Evolutionary conservation across 2,797 vertebrate species (phyloP), one percentile per base, ranked within the genome.

Genomic region (Bovichtus diacanthus): DNA sequence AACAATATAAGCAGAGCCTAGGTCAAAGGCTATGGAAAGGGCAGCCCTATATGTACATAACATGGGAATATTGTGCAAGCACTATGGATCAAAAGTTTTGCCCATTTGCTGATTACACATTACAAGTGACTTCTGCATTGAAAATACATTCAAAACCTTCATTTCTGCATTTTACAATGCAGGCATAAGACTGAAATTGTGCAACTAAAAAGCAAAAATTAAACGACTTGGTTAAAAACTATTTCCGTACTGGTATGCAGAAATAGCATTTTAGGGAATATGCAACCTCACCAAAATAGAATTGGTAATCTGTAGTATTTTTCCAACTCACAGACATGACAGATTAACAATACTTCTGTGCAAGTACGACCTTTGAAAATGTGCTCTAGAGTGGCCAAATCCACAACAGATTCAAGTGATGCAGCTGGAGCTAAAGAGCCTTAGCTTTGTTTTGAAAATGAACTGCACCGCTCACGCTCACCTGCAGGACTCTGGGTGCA

Each of bases 81-180:
- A 19, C 49, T 59, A 31, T 13, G 16, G 27, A 12, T 39, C 53
- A 13, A 51, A 23, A n/a, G 16, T 39, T 60, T 51, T 46, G 29
- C 31, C 38, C 19, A 27, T 56, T 47, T 46, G 21, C 31, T 47
- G 31, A 27, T 27, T 6, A 36, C 16, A 60, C n/a, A 36, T 18
- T 2, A 44, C 6, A 9, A 72, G 21, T 62, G 12, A 66, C 8
- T 3, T 49, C 13, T 71, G 38, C 47, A 16, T 25, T 63, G 7
- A 50, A 63, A 84, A 83, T 70, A 88, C 82, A 85, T 86, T 87
- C 79, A 81, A 74, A 67, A 34, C 63, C 43, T 71, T 51, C 2
- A 31, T 53, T 65, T 49, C 41, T 70, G 25, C 38, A 8, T 67
- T 50, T 73, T 31, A 44, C 9, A 21, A 21, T 6, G 59, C 29